These are phyloP conservation scores for Julus scandinavius DNA, from an alignment of 2,888 invertebrate species.

Conservation along the genomic window DNA sequence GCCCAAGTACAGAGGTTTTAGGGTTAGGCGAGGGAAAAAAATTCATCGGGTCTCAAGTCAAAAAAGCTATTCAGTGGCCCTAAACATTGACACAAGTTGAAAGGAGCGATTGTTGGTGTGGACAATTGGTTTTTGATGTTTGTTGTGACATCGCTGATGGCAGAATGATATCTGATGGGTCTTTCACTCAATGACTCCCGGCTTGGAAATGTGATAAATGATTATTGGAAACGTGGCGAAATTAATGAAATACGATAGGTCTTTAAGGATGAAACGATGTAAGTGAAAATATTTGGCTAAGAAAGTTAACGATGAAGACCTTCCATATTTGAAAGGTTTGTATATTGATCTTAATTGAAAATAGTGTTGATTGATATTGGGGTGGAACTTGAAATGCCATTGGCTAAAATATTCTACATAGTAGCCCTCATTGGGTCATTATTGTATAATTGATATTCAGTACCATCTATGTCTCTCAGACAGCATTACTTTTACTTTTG, in stretches of 20 bases:
- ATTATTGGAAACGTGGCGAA: conserved; percentile 27
- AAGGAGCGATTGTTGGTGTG: conserved; percentile 3
- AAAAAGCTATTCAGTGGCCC: neutral
- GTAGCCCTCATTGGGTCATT: too few species aligned
- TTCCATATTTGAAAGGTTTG: neutral
- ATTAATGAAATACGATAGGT: conserved; percentile 33
- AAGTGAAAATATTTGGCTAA: conserved; percentile 1
- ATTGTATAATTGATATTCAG: too few species aligned
- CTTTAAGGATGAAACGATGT: neutral
- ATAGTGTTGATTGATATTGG: neutral
- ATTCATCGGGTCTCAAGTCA: conserved; percentile 20
- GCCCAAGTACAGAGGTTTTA: neutral
- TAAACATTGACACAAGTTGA: neutral
- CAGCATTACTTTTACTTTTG: too few species aligned
- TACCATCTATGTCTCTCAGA: too few species aligned
- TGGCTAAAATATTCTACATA: too few species aligned
- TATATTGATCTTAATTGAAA: neutral
- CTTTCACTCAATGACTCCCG: neutral
- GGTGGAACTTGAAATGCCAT: too few species aligned
- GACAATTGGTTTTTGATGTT: conserved; percentile 27
- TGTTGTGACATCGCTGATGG: neutral
- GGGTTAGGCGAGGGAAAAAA: neutral
- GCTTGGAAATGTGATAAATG: conserved; percentile 15
- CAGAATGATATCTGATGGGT: conserved; percentile 5
- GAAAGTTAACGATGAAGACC: neutral